Base-by-base conservation (phyloP, 2,888 invertebrate species). In the Athrips mouffetella region DNA sequence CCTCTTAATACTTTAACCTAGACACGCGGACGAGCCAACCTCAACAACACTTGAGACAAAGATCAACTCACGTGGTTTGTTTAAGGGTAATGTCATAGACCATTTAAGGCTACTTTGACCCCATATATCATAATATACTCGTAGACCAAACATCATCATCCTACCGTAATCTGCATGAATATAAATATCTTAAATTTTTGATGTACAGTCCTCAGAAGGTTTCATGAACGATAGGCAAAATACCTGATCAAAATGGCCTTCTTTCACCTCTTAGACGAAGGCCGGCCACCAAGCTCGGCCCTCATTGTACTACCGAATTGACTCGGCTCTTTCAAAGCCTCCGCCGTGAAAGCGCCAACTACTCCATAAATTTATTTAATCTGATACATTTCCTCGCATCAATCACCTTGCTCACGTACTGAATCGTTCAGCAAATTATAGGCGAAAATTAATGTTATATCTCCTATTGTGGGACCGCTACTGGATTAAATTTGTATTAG, bases 231-330 rank as follows among this genome's bases (percentile, higher is more conserved):
- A 33, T 58, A 58, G 60, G 57, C 48, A 58, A 30, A 48, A 51
- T 45, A 50, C 21, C 25, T 8, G 7, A n/a, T n/a, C n/a, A n/a
- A n/a, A n/a, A n/a, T n/a, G n/a, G n/a, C n/a, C n/a, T n/a, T n/a
- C n/a, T n/a, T n/a, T n/a, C n/a, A n/a, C n/a, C n/a, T 37, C 37
- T 5, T 37, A 15, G 29, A n/a, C 25, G 23, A 18, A 55, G 70
- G 60, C 70, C 55, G 70, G 60, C 70, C 72, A 72, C 73, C 69
- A 62, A 62, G 62, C 61, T 63, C 59, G 69, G 59, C 60, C 55
- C 64, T 67, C 65, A 76, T 79, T 80, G 77, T 79, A 76, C 80
- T 78, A 76, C 80, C 74, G 80, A 82, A 83, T 80, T 81, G 79
- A 76, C 69, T 78, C 64, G 67, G 59, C 62, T 67, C 67, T 70